Base-by-base conservation (phyloP, 2,797 vertebrate species). In the Lindbergichthys nudifrons region DNA sequence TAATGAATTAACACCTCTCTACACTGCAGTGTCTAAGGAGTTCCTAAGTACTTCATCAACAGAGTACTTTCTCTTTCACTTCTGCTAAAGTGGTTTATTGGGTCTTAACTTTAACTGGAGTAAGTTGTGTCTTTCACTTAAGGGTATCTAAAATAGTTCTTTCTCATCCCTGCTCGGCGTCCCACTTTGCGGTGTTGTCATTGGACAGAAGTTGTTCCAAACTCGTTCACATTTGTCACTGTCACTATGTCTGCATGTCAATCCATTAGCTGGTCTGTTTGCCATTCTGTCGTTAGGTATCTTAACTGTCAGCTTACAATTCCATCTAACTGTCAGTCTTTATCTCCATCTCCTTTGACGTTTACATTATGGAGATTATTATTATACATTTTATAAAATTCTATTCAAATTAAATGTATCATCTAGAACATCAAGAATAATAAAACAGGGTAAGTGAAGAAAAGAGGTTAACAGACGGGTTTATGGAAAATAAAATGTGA, bases 1-100 rank as follows among this genome's bases (percentile, higher is more conserved):
- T 83, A 79, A 90, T 87, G 75, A 89, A 87, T 89, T 75, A 87
- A 83, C 75, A 88, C 77, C 66, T 68, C 68, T 73, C 65, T 52
- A 70, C 74, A 69, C 46, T 56, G 18, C 70, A 69, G 48, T 58
- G 67, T 79, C 79, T 67, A 47, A 84, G 73, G 79, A 84, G 43
- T 63, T 71, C 75, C 51, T 78, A 68, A 82, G 75, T 61, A 77
- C 74, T 81, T 79, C 70, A 80, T 84, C 79, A 65, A 60, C 65
- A 53, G 15, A 42, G 56, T 43, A 54, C 63, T 83, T 75, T 62
- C 71, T 75, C 65, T 54, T 73, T 79, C 65, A 72, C 75, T 66
- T 73, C 71, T 48, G 56, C 79, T 43, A 26, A 74, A 66, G 78
- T 69, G 63, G 13, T 8, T 81, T 30, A 76, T 72, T 64, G 39